These are phyloP conservation scores for Euphysa ruthae DNA, from an alignment of 30 jellyfish, hydroid and myxozoan genomes.

Conservation along the genomic window DNA sequence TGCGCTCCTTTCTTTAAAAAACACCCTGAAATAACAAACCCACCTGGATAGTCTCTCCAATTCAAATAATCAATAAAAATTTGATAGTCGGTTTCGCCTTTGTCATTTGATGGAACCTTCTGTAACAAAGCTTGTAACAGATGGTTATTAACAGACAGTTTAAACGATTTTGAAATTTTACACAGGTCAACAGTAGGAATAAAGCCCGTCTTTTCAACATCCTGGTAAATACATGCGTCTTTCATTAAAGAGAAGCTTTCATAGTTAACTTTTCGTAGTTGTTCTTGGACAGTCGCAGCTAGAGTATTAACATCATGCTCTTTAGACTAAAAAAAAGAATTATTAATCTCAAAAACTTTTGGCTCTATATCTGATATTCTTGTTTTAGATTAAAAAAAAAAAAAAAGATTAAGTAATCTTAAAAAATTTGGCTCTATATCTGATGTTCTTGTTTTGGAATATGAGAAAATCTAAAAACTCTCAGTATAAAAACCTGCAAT, in stretches of 20 bases:
- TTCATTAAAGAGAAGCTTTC: conserved; percentile 64
- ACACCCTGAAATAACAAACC: too few relatives aligned
- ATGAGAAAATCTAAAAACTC: too few relatives aligned
- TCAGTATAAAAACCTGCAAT: too few relatives aligned
- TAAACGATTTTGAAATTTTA: conserved; percentile 75
- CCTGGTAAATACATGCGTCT: conserved; percentile 86
- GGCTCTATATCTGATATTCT: too few relatives aligned
- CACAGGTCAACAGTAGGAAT: conserved; percentile 56
- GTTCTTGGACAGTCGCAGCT: conserved; percentile 80
- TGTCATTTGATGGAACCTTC: conserved; percentile 38
- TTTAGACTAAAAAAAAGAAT: conserved; percentile 32
- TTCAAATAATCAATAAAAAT: conserved; percentile 62
- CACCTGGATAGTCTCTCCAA: conserved; percentile 95
- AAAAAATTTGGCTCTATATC: too few relatives aligned
- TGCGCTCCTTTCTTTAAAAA: too few relatives aligned
- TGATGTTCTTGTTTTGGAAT: too few relatives aligned
- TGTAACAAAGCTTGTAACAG: conserved; percentile 59
- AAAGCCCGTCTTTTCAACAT: conserved; percentile 64
- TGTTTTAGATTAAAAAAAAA: too few relatives aligned
- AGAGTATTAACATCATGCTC: conserved; percentile 41
- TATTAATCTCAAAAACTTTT: too few relatives aligned
- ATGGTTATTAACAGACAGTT: conserved; percentile 66
- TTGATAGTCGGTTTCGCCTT: conserved; percentile 58
- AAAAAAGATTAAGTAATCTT: too few relatives aligned
- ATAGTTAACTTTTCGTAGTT: conserved; percentile 84